Conservation (phyloP, 2,113 vertebrate species). For the Oreotrochilus melanogaster region DNA sequence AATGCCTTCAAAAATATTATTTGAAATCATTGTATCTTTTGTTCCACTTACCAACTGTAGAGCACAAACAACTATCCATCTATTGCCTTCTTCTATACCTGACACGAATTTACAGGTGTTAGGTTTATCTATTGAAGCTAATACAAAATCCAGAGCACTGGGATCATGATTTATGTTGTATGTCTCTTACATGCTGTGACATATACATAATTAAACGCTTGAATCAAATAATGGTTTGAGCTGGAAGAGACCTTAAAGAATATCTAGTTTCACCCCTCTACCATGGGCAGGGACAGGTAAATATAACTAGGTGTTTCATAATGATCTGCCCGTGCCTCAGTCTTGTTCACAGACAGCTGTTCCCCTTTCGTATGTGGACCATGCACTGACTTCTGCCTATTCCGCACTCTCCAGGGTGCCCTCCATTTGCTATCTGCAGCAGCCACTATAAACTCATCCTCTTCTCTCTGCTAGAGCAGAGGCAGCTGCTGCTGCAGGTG, state of each 20-base stretch:
- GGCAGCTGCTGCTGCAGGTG: neutral
- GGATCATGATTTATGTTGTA: neutral
- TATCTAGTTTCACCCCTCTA: no score
- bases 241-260: no score
- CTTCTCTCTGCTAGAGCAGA: neutral
- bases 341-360: neutral
- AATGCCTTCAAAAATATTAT: neutral
- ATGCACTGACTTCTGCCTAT: neutral
- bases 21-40: neutral
- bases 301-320: neutral
- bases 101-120: neutral
- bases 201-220: neutral
- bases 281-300: no score
- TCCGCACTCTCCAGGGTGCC: neutral
- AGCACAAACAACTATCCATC: neutral
- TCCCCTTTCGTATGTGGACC: neutral
- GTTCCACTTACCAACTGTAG: neutral
- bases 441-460: neutral
- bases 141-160: neutral
- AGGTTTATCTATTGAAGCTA: neutral
- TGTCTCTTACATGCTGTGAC: rapidly evolving
- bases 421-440: neutral
- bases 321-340: neutral
- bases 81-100: neutral
- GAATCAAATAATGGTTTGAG: no score